Base-by-base conservation (phyloP, 2,113 vertebrate genomes). In the Notiomystis cincta region DNA sequence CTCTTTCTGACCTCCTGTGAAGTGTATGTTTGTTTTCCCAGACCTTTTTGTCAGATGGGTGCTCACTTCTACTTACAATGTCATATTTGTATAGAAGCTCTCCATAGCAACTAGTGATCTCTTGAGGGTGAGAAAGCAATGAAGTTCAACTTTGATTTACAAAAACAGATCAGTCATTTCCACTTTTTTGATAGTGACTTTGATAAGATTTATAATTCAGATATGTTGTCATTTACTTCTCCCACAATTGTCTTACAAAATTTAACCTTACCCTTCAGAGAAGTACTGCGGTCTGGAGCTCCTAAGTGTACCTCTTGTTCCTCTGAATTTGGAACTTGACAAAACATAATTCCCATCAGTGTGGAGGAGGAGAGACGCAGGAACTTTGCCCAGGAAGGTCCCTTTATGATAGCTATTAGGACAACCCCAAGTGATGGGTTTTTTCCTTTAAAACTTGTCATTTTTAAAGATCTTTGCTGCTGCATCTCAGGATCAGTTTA, bases 21-120 rank as follows among this genome's bases (percentile, higher is more conserved):
- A 73, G 45, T 64, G 13, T 33, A 20, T 44, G 10, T 67, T 92
- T 91, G 69, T 87, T 93, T 47, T 84, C 37, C 17, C 65, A 69
- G 76, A 89, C 47, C 82, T 95, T 89, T 95, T 53, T 92, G 86
- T 79, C 91, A 94, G 70, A 58, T 58, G 71, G 71, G 60, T 53
- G 38, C 13, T 95, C 38, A 30, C 42, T 58, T 89, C 50, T 64
- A 87, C 1, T 2, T 76, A 64, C 71, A 89, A 67, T 64, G 44
- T n/a, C 89, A 35, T 83, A 64, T 89, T 95, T 95, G 48, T 90
- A 76, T 89, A 62, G 89, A 93, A 50, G 42, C 38, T 96, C 81
- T 93, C 82, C 89, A 91, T 87, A 92, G 90, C 84, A 96, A 94
- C 94, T 94, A 92, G 94, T 65, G 76, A 94, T 47, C 64, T 53